Evolutionary conservation across 2,113 vertebrate genomes (phyloP), one percentile per base, ranked within the genome.

Genomic region (Chloropsis hardwickii): DNA sequence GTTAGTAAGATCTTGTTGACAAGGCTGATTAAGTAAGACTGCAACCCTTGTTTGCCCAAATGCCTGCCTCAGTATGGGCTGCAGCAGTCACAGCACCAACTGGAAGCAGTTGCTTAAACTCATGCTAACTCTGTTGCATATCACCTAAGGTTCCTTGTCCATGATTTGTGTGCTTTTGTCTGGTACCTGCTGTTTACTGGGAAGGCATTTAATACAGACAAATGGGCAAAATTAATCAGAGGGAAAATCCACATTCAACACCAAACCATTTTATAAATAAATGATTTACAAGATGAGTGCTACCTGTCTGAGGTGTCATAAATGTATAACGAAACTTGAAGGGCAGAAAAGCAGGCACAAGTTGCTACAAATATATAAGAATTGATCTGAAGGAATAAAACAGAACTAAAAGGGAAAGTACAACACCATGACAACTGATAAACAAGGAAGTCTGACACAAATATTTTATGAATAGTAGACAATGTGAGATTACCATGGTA

Each of bases 21-120:
- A 97, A 91, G 91, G 74, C 88, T 98, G 86, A 94, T 95, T 92
- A 94, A 95, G 44, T 60, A 76, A 94, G 76, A 81, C 48, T 66
- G 89, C 86, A 97, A 44, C 72, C 51, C 31, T 95, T 74, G 39
- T 88, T 94, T 86, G 47, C 48, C 81, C 81, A 97, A 97, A 87
- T 62, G 78, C 80, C 74, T 90, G 81, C 66, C 82, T 96, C 91
- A 97, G 92, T 85, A 91, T 51, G 78, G 82, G 95, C 94, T 92
- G 88, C 8, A 79, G 95, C 74, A 93, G 90, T 77, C 65, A 81
- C 81, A 94, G 60, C 78, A 93, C 33, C 73, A 79, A 31, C 69
- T 40, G 64, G 74, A 95, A 97, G 87, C 67, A 37, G 67, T 74
- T 86, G 61, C 62, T 90, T 72, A 42, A 54, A 90, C 87, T 96